phyloP scores from a whole-genome alignment of 2,113 vertebrate genomes.

The Gallinago jamesoni region DNA sequence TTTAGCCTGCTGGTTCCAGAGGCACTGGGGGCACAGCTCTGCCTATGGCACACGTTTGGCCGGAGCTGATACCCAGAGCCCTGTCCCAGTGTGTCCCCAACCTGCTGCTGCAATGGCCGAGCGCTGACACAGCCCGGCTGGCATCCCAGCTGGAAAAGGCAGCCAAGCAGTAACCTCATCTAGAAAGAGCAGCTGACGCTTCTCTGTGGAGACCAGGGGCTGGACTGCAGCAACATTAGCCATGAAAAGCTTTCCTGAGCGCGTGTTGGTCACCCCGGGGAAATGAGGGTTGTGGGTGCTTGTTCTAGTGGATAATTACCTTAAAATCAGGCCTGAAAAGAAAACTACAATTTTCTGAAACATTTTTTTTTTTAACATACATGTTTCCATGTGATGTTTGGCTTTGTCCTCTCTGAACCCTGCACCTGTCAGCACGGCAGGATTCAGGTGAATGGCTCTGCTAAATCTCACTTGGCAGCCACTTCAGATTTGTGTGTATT shows the following conservation, averaged over 20 bases:
- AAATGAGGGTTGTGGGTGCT: background rate
- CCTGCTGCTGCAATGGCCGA: background rate
- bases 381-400: background rate
- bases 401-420: background rate
- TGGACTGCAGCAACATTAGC: background rate
- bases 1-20: background rate
- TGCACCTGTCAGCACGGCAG: rapidly evolving
- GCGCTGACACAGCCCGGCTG: background rate
- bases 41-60: background rate
- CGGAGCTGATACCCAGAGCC: background rate
- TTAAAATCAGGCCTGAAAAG: background rate
- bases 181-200: background rate
- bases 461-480: background rate
- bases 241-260: background rate
- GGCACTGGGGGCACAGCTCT: rapidly evolving
- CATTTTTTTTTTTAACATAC: background rate
- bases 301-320: background rate
- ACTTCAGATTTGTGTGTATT: background rate
- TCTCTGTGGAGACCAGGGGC: background rate
- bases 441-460: background rate
- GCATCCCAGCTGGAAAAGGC: background rate
- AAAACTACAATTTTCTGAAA: background rate
- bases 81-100: background rate
- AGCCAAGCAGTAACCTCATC: background rate
- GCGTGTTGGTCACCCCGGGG: background rate